Conservation (phyloP, 2,797 vertebrate species). For the Buceros bicornis region DNA sequence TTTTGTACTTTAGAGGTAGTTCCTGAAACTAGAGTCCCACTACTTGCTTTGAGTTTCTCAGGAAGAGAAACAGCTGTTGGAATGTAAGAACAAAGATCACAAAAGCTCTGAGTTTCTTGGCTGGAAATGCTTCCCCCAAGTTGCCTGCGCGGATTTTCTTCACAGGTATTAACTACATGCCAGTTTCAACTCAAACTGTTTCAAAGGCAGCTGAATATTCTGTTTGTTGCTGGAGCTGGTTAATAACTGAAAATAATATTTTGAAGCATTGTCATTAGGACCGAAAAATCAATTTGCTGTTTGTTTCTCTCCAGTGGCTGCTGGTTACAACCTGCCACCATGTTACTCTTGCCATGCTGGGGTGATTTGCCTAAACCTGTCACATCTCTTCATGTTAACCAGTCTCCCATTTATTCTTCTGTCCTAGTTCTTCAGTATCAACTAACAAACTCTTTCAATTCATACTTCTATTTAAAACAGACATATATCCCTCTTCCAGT, state of each 20-base stretch:
- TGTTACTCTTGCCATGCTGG: not conserved
- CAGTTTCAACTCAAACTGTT: not conserved
- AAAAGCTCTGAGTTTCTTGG: not conserved
- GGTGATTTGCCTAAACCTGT: not conserved
- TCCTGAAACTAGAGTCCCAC: not conserved
- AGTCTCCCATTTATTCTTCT: not conserved
- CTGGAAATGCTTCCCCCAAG: not conserved
- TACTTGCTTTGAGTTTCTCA: not conserved
- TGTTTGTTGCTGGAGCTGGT: not conserved
- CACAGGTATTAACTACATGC: not conserved
- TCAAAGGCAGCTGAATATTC: not conserved
- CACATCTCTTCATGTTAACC: not conserved
- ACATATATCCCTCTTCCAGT: not conserved
- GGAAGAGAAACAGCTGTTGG: slow-evolving; percentile 12
- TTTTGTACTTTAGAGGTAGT: not conserved
- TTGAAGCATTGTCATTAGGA: not conserved
- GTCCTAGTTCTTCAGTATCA: not conserved
- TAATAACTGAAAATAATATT: not conserved
- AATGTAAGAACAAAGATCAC: not conserved
- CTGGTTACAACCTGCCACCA: not conserved
- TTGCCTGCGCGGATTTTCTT: not conserved
- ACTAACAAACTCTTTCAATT: not conserved
- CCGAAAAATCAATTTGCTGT: not conserved
- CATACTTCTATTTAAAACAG: not conserved
- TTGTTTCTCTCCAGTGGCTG: not conserved